phyloP scores from a whole-genome alignment of 2,113 vertebrate genomes.

The Conger conger region DNA sequence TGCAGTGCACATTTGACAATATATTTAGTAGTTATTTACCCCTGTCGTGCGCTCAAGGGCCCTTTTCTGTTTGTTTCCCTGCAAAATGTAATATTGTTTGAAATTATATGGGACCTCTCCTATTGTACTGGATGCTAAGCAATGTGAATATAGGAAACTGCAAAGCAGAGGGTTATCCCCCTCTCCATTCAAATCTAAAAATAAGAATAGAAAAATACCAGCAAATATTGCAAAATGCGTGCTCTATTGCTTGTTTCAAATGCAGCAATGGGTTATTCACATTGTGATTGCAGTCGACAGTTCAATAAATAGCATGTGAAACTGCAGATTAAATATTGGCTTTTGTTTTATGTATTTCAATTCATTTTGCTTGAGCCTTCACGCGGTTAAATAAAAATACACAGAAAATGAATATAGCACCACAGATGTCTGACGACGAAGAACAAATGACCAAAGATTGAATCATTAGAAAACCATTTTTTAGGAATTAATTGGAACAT shows the following conservation, averaged over 20 bases:
- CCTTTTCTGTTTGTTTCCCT: neutral
- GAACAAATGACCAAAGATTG: too few relatives aligned
- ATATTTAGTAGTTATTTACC: neutral
- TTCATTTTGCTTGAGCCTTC: neutral
- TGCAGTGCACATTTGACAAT: neutral
- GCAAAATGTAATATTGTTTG: too few relatives aligned
- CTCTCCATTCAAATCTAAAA: too few relatives aligned
- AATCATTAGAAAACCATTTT: too few relatives aligned
- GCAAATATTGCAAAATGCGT: neutral
- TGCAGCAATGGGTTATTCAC: neutral
- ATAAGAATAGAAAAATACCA: neutral
- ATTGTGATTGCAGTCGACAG: neutral
- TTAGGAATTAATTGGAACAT: too few relatives aligned
- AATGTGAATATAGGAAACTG: neutral
- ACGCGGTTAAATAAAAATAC: neutral
- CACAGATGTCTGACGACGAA: too few relatives aligned
- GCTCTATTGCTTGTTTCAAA: neutral
- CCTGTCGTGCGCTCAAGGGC: neutral
- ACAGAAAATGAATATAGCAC: neutral
- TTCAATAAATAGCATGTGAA: neutral
- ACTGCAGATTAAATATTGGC: neutral
- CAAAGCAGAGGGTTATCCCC: neutral
- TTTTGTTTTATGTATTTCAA: neutral
- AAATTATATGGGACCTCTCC: too few relatives aligned
- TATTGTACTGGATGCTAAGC: too few relatives aligned